Evolutionary conservation across 2,888 invertebrate genomes (phyloP), one percentile per base, ranked within the genome.

Genomic region (Lithosia quadra): DNA sequence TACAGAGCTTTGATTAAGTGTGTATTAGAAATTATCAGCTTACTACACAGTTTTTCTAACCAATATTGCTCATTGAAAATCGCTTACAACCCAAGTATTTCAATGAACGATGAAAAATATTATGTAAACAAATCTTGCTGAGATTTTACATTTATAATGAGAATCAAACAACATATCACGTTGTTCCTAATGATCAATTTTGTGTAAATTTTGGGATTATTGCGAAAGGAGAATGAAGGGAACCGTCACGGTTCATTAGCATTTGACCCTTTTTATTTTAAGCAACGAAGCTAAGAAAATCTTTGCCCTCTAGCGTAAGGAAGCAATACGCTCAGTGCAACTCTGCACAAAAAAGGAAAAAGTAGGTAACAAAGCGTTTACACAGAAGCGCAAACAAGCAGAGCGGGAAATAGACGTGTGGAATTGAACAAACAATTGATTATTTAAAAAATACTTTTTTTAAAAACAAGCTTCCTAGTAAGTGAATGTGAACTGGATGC

Each of bases 31-130:
- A 13, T 5, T 18, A 56, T 56, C 18, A 28, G 56, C 24, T 15
- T n/a, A 15, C n/a, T 21, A 59, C 10, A n/a, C 33, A 5, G 34
- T 59, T 59, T n/a, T n/a, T 10, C 1, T 36, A 58, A 34, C 9
- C 58, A 58, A 34, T 18, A 49, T 49, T 49, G 33, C 33, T 59
- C 7, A n/a, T 33, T 34, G n/a, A 15, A 60, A 63, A 18, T 11
- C 13, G 55, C 63, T 55, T 55, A 63, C 36, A 21, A 4, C 9
- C 33, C 21, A 34, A 22, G 21, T n/a, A 0, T 28, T 43, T 61
- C n/a, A n/a, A 21, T 63, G 28, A 63, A 28, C 69, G 64, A 70
- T 73, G 60, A 65, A 79, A 67, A 72, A 60, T 72, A 58, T 79
- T 66, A 65, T 34, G 62, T 72, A 65, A 66, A 67, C 67, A 63